Conservation (phyloP, 2,113 vertebrate species). For the Dasyurus viverrinus region DNA sequence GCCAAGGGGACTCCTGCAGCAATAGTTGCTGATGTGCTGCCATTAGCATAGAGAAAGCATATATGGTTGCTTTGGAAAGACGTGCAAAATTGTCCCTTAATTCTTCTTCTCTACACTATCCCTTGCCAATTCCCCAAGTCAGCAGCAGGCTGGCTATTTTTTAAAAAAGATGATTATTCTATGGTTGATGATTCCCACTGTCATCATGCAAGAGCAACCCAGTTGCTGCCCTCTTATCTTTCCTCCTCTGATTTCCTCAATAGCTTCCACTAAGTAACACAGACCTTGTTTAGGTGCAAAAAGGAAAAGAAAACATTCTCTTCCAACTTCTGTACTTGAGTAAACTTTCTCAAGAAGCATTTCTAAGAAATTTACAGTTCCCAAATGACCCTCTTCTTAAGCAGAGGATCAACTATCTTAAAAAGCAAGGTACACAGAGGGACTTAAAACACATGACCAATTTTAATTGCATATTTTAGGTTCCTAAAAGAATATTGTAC, state of each 20-base stretch:
- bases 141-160: neutral
- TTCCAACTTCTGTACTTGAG: neutral
- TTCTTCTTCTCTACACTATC: rapidly evolving
- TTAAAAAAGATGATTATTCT: neutral
- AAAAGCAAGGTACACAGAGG: conserved; percentile 66
- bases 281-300: neutral
- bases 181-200: neutral
- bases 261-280: neutral
- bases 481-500: conserved; percentile 66
- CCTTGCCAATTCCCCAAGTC: neutral
- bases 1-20: neutral
- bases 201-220: rapidly evolving
- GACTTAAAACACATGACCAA: conserved; percentile 52
- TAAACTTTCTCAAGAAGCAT: conserved; percentile 40
- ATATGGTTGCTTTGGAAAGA: neutral
- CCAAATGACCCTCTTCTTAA: conserved; percentile 59
- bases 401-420: conserved; percentile 51
- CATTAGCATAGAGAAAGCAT: neutral
- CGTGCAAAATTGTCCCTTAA: neutral
- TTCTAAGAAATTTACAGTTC: conserved; percentile 23
- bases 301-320: neutral
- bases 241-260: neutral
- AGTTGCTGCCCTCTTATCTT: neutral
- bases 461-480: conserved; percentile 77
- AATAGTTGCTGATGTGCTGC: neutral